Evolutionary conservation across 2,113 vertebrate genomes (phyloP).

Genomic region (Cisticola juncidis): DNA sequence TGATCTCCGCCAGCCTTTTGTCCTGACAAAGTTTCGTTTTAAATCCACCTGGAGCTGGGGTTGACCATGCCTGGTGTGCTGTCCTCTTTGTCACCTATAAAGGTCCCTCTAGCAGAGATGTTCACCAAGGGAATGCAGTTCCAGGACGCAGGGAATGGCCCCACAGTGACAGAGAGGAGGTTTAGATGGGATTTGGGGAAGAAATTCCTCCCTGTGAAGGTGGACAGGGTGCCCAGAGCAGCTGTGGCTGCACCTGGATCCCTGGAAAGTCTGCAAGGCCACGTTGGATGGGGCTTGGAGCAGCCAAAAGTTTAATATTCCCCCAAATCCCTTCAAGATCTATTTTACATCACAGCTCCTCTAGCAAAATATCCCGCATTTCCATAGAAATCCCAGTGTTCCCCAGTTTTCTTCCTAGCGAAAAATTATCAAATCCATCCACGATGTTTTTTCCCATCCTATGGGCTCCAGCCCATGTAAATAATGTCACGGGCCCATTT

Average conservation of each 20-base stretch:
- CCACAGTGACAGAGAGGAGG: not conserved
- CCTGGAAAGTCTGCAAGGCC: not conserved
- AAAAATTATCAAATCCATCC: not conserved
- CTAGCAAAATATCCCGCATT: accelerated
- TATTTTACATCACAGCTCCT: not conserved
- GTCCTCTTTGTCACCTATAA: not conserved
- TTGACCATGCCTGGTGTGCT: accelerated
- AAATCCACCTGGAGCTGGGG: accelerated
- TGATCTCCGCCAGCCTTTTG: no score
- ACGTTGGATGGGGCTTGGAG: accelerated
- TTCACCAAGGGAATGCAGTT: no score
- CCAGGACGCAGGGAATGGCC: not conserved
- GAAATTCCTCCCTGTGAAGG: accelerated
- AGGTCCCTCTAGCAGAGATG: not conserved
- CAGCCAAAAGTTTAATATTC: not conserved
- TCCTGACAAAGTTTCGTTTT: accelerated
- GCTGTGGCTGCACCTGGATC: not conserved
- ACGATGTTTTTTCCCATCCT: not conserved
- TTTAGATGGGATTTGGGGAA: not conserved
- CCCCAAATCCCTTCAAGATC: not conserved
- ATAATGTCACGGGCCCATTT: not conserved
- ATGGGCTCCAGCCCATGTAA: not conserved
- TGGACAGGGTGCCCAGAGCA: not conserved
- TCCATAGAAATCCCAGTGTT: not conserved
- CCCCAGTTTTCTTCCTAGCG: not conserved